Conservation (phyloP, 2,113 vertebrate genomes). For the Tiliqua scincoides region DNA sequence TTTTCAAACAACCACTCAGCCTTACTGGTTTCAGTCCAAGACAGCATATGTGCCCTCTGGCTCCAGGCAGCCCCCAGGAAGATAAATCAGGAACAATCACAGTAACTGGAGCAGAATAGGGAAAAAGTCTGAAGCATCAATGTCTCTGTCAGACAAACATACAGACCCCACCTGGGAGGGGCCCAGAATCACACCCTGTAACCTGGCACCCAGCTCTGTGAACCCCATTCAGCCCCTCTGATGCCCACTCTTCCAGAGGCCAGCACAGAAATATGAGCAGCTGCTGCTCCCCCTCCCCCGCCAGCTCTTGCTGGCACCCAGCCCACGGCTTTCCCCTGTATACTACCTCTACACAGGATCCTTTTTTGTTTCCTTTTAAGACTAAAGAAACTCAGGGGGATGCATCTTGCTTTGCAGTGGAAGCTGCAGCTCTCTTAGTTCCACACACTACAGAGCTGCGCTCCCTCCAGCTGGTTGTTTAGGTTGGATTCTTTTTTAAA, state of each 20-base stretch:
- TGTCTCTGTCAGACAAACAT: background rate
- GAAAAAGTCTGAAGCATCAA: background rate
- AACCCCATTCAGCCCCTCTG: background rate
- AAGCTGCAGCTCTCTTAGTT: constrained; percentile 26
- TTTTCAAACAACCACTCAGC: background rate
- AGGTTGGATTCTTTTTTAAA: constrained; percentile 62
- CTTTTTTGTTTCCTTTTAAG: constrained; percentile 68
- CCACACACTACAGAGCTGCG: constrained; percentile 28
- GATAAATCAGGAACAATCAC: background rate
- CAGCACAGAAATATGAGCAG: background rate
- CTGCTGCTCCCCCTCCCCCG: constrained; percentile 7
- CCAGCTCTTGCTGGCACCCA: constrained; percentile 42
- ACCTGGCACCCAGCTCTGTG: background rate
- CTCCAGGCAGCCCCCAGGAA: background rate
- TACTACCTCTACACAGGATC: constrained; percentile 49
- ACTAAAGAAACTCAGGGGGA: constrained; percentile 42
- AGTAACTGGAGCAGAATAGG: fast-evolving
- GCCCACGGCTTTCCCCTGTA: constrained; percentile 49
- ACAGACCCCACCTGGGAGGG: background rate
- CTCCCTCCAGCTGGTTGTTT: constrained; percentile 63
- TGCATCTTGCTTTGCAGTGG: constrained; percentile 5
- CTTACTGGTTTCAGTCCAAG: fast-evolving
- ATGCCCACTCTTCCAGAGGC: background rate
- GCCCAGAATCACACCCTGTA: background rate
- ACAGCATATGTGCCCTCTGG: background rate